Conservation (phyloP, 1,140 invertebrate genomes). For the Drosophila saltans region DNA sequence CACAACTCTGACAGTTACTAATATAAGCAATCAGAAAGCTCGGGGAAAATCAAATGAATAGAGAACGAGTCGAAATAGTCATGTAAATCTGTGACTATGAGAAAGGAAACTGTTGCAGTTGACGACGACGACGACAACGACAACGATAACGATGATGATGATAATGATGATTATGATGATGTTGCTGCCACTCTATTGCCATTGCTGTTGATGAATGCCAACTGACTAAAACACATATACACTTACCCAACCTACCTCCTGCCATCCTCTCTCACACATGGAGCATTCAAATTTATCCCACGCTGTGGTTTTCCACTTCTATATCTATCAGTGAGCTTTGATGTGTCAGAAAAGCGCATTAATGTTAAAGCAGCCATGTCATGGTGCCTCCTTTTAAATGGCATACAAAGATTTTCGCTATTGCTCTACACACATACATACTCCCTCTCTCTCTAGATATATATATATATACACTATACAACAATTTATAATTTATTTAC, state of each 20-base stretch:
- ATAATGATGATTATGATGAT: slow-evolving; percentile 15
- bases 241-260: background rate
- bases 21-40: slow-evolving; percentile 68
- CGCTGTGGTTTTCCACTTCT: slow-evolving; percentile 32
- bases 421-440: background rate
- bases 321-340: slow-evolving; percentile 38
- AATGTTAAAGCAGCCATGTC: slow-evolving; percentile 56
- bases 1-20: slow-evolving; percentile 48
- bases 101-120: slow-evolving; percentile 21
- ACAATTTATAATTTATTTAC: too few species aligned
- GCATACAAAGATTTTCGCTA: slow-evolving; percentile 26
- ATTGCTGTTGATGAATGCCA: slow-evolving; percentile 63
- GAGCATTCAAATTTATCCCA: slow-evolving; percentile 12
- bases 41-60: slow-evolving; percentile 62
- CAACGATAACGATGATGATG: slow-evolving; percentile 15
- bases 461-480: too few species aligned
- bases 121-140: background rate
- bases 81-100: slow-evolving; percentile 66
- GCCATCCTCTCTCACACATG: slow-evolving; percentile 25
- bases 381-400: background rate
- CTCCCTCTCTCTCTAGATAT: too few species aligned
- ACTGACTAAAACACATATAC: slow-evolving; percentile 50
- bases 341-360: slow-evolving; percentile 58
- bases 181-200: slow-evolving; percentile 64
- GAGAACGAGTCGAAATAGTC: slow-evolving; percentile 54